Conservation (phyloP, 2,797 vertebrate genomes). For the Pagetopsis macropterus region DNA sequence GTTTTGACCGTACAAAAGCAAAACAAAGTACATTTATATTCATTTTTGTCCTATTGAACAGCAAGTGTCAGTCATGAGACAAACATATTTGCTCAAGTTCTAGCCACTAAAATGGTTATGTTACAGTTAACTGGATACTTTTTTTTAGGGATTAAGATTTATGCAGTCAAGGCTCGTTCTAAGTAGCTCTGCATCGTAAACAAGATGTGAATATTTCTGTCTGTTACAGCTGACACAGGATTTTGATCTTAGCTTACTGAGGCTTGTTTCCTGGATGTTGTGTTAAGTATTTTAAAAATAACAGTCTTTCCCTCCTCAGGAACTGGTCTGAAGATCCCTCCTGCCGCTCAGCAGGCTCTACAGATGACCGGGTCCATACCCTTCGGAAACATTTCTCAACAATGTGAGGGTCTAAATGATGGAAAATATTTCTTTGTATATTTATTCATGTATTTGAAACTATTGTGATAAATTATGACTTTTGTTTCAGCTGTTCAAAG, state of each 20-base stretch:
- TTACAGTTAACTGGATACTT: not conserved
- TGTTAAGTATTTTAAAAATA: not conserved
- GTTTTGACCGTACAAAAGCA: too few species aligned
- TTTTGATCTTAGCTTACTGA: not conserved
- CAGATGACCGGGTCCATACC: conserved; percentile 97
- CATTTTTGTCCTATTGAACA: too few species aligned
- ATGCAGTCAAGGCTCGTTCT: not conserved
- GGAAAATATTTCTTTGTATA: accelerated
- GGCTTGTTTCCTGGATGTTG: not conserved
- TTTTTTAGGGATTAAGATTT: not conserved
- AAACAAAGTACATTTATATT: too few species aligned
- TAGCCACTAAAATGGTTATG: not conserved
- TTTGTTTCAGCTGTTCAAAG: conserved; percentile 78
- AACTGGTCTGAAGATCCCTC: conserved; percentile 96
- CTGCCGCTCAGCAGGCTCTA: conserved; percentile 96
- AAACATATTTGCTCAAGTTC: not conserved
- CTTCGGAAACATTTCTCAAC: conserved; percentile 89
- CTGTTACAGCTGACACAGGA: not conserved
- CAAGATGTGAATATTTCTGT: not conserved
- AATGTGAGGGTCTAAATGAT: conserved; percentile 74
- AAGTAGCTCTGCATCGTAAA: not conserved
- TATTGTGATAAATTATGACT: not conserved
- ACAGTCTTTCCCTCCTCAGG: conserved; percentile 75
- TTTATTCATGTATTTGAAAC: not conserved
- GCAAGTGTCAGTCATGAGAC: too few species aligned